phyloP scores from a whole-genome alignment of 2,113 vertebrate species.

The Polypterus bichir region DNA sequence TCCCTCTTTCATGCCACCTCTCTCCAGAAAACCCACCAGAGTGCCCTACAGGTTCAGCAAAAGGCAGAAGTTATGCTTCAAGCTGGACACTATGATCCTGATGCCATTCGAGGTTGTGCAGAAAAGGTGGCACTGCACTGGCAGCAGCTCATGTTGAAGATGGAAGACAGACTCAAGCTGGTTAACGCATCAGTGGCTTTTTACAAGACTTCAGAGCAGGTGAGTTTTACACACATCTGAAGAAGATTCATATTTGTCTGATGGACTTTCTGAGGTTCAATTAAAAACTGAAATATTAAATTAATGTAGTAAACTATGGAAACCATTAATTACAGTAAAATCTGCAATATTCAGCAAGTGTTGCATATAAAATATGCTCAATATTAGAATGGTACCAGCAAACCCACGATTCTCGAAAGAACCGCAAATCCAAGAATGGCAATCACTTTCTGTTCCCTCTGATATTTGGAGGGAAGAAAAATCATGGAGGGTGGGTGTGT shows the following conservation, averaged over 20 bases:
- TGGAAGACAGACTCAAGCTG: slow-evolving; percentile 94
- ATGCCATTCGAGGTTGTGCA: slow-evolving; percentile 80
- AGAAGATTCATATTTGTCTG: neutral
- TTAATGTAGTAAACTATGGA: neutral
- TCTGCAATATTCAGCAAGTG: too few relatives aligned
- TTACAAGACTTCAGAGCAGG: slow-evolving; percentile 97
- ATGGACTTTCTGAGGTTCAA: neutral
- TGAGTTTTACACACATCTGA: slow-evolving; percentile 29
- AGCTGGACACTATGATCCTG: slow-evolving; percentile 82
- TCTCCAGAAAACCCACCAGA: slow-evolving; percentile 97
- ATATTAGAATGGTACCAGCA: too few relatives aligned
- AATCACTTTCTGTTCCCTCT: too few relatives aligned
- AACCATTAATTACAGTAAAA: neutral
- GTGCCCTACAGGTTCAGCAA: slow-evolving; percentile 92
- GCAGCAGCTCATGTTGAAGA: slow-evolving; percentile 98
- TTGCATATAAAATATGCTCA: too few relatives aligned
- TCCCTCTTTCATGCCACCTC: slow-evolving; percentile 96
- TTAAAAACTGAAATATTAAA: neutral
- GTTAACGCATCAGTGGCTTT: slow-evolving; percentile 95
- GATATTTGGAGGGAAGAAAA: too few relatives aligned
- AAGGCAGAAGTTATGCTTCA: slow-evolving; percentile 87
- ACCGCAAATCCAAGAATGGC: too few relatives aligned
- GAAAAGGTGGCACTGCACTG: slow-evolving; percentile 94
- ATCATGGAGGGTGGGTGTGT: too few relatives aligned
- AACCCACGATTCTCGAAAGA: too few relatives aligned